These are phyloP conservation scores for Brachymystax lenok DNA, from an alignment of 2,797 vertebrate genomes.

Conservation along the genomic window DNA sequence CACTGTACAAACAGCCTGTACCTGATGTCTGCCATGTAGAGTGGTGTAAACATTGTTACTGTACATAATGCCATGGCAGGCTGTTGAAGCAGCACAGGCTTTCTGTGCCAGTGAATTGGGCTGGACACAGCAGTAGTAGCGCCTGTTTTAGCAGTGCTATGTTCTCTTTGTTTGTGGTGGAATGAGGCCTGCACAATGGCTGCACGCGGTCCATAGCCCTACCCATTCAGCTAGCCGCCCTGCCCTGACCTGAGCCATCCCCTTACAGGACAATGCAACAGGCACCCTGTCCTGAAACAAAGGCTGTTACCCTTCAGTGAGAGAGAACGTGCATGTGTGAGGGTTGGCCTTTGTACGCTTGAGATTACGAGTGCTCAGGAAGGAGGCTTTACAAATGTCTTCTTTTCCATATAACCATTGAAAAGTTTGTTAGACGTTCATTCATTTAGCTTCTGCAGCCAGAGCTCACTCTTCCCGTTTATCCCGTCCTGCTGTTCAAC, in stretches of 20 bases:
- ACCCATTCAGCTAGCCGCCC: constrained; percentile 43
- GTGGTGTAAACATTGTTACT: constrained; percentile 1
- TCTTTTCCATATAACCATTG: neutral
- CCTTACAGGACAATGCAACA: constrained; percentile 39
- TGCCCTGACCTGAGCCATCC: constrained; percentile 40
- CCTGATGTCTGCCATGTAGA: neutral
- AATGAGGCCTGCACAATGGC: constrained; percentile 55
- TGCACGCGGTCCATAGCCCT: constrained; percentile 35
- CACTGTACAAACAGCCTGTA: neutral
- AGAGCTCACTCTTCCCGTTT: neutral
- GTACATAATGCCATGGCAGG: constrained; percentile 31
- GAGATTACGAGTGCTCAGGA: neutral
- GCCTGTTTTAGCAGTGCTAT: constrained; percentile 50
- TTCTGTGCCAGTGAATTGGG: constrained; percentile 45
- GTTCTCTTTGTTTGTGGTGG: constrained; percentile 58
- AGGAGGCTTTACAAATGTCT: neutral
- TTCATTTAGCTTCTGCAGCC: neutral
- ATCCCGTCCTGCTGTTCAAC: neutral
- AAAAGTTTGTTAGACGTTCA: neutral
- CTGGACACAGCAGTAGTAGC: constrained; percentile 45
- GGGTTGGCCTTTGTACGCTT: neutral
- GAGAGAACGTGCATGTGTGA: constrained; percentile 18
- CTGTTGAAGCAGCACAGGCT: constrained; percentile 37
- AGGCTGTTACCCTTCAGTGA: constrained; percentile 9
- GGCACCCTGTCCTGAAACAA: constrained; percentile 10